These are phyloP conservation scores for Penaeus monodon DNA, from an alignment of 2,888 invertebrate genomes.

Conservation along the genomic window DNA sequence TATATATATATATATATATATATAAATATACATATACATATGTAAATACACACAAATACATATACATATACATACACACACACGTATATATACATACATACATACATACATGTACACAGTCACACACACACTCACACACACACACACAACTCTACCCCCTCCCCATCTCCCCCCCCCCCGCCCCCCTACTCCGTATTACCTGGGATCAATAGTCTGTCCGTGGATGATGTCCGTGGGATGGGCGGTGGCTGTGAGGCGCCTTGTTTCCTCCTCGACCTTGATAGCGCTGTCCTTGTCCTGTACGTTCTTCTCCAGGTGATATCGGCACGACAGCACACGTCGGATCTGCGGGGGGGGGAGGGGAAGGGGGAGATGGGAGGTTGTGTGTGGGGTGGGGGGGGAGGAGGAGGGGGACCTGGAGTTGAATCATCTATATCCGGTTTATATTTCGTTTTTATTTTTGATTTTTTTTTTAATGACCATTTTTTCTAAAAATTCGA, in stretches of 20 bases:
- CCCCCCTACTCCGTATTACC: neutral
- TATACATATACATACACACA: no score
- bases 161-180: no score
- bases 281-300: conserved; percentile 46
- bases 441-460: no score
- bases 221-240: conserved; percentile 46
- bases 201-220: conserved; percentile 45
- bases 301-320: conserved; percentile 52
- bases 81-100: neutral
- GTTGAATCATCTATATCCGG: no score
- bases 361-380: neutral
- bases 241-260: conserved; percentile 39
- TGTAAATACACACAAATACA: no score
- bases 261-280: conserved; percentile 41
- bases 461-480: no score
- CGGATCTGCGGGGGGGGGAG: conserved; percentile 29
- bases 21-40: no score
- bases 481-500: no score
- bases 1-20: no score
- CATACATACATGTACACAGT: neutral
- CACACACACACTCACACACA: no score
- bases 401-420: no score
- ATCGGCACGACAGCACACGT: conserved; percentile 44
- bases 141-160: no score
- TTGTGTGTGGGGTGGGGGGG: neutral